Conservation (phyloP, 2,888 invertebrate genomes). For the Neria commutata region DNA sequence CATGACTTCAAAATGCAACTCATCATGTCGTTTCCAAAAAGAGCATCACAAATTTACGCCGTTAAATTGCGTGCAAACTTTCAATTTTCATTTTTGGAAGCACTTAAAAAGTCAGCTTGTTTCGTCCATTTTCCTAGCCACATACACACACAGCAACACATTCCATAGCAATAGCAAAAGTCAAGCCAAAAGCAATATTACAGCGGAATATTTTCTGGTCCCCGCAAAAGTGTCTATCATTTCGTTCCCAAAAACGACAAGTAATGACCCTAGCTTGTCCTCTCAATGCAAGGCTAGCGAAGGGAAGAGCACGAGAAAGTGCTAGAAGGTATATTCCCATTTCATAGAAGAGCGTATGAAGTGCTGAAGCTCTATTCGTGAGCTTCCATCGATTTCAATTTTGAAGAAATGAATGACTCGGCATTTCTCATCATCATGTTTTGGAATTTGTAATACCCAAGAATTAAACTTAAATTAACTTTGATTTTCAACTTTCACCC, state of each 20-base stretch:
- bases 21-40: too few relatives aligned
- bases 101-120: too few relatives aligned
- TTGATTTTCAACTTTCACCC: conserved; percentile 19
- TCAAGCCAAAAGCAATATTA: not conserved
- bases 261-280: conserved; percentile 1
- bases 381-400: not conserved
- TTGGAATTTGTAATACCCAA: conserved; percentile 19
- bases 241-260: conserved; percentile 16
- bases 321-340: not conserved
- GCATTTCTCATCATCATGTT: conserved; percentile 9
- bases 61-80: too few relatives aligned
- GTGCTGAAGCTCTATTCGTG: not conserved
- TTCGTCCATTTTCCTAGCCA: not conserved
- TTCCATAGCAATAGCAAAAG: not conserved
- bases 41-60: too few relatives aligned
- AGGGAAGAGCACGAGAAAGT: not conserved
- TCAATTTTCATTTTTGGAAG: too few relatives aligned
- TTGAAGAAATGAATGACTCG: conserved; percentile 14
- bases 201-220: not conserved
- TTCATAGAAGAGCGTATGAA: not conserved
- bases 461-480: conserved; percentile 34
- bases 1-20: too few relatives aligned
- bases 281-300: not conserved
- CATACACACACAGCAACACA: not conserved
- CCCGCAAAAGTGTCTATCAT: conserved; percentile 13